Evolutionary conservation across 2,888 invertebrate species (phyloP).

Genomic region (Ceramica pisi): DNA sequence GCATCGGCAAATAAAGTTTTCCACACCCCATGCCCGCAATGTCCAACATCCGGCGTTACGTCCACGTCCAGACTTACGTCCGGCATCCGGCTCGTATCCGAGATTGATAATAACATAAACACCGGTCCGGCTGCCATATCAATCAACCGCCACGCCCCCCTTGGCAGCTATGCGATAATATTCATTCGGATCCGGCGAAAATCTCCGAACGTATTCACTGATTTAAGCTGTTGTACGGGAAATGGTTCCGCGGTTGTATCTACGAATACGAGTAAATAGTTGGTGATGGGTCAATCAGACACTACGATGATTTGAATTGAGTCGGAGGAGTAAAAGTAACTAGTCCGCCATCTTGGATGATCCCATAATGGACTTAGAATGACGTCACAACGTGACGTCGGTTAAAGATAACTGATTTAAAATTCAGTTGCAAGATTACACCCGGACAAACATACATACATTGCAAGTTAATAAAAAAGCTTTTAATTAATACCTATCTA

Average conservation of each 20-base stretch:
- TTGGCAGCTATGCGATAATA: conserved; percentile 65
- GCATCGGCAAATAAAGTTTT: conserved; percentile 16
- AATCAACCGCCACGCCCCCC: conserved; percentile 71
- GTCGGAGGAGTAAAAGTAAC: background rate
- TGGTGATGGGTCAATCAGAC: conserved; percentile 20
- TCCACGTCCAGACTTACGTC: conserved; percentile 52
- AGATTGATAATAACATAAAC: conserved; percentile 69
- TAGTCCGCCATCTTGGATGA: no score
- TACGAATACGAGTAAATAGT: conserved; percentile 8
- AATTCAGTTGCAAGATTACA: no score
- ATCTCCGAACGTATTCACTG: conserved; percentile 36
- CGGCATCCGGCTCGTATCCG: conserved; percentile 55
- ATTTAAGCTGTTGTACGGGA: conserved; percentile 30
- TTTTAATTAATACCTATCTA: no score
- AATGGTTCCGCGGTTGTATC: conserved; percentile 15
- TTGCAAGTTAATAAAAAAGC: no score
- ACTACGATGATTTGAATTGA: background rate
- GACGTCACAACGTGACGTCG: no score
- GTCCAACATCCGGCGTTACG: conserved; percentile 48
- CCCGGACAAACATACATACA: no score
- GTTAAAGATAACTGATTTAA: no score
- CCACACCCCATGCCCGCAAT: conserved; percentile 30
- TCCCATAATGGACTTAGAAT: no score
- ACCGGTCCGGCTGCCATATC: conserved; percentile 64
- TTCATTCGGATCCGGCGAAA: conserved; percentile 55